Percentiles rank a stretch among this genome's conserved stretches.
These are phyloP conservation scores for Patella depressa DNA, from an alignment of 2,888 invertebrate species.

Conservation along the genomic window DNA sequence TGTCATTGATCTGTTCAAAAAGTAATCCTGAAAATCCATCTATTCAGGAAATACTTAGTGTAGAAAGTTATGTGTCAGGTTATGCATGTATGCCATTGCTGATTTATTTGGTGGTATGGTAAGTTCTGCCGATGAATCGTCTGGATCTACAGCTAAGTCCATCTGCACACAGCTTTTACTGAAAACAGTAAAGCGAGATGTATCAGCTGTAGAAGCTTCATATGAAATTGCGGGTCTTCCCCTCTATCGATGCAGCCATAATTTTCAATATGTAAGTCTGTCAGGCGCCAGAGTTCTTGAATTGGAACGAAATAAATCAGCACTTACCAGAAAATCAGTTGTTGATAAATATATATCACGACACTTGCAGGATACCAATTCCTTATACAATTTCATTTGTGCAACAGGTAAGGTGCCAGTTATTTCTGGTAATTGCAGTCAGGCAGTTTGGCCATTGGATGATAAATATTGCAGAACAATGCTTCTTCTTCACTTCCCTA, in stretches of 20 bases:
- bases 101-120: slow-evolving; percentile 31
- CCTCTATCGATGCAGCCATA: slow-evolving; percentile 39
- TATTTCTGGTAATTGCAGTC: slow-evolving; percentile 19
- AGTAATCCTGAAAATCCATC: slow-evolving; percentile 40
- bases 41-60: slow-evolving; percentile 42
- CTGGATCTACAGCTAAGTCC: slow-evolving; percentile 19
- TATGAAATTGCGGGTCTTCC: slow-evolving; percentile 36
- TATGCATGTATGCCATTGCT: slow-evolving; percentile 33
- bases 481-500: slow-evolving; percentile 40
- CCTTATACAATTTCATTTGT: slow-evolving; percentile 35
- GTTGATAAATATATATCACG: slow-evolving; percentile 33
- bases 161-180: slow-evolving; percentile 39
- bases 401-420: slow-evolving; percentile 31
- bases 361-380: slow-evolving; percentile 26
- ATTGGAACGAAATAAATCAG: slow-evolving; percentile 23
- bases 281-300: slow-evolving; percentile 33
- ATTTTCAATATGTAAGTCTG: slow-evolving; percentile 39
- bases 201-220: slow-evolving; percentile 41
- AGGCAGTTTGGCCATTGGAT: slow-evolving; percentile 38
- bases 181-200: slow-evolving; percentile 40
- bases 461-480: slow-evolving; percentile 37
- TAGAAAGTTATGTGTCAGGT: slow-evolving; percentile 31
- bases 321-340: slow-evolving; percentile 30
- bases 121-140: background rate
- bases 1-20: slow-evolving; percentile 44